A percentile compares a stretch with the other conserved stretches of the same genome.
These are phyloP conservation scores for Dolichopus griseipennis DNA, from an alignment of 2,888 invertebrate genomes.

Conservation along the genomic window DNA sequence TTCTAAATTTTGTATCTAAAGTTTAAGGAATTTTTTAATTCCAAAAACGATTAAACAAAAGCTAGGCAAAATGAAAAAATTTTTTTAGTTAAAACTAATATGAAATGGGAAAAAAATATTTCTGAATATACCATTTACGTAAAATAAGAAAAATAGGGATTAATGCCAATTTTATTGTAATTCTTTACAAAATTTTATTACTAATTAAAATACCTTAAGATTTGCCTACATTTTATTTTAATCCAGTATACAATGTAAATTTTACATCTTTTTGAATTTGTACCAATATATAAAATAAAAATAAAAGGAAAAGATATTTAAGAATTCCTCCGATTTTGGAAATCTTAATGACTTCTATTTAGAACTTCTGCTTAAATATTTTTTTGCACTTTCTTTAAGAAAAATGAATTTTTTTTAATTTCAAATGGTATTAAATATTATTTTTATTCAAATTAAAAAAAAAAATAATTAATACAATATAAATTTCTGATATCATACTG, in stretches of 20 bases:
- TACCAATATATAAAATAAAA: too few relatives aligned
- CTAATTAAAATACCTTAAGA: not conserved
- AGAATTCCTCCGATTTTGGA: conserved; percentile 2
- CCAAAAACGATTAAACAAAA: not conserved
- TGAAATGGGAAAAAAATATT: not conserved
- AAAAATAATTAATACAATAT: too few relatives aligned
- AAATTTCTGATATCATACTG: too few relatives aligned
- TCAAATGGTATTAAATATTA: too few relatives aligned
- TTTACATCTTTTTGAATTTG: too few relatives aligned
- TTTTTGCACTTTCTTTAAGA: too few relatives aligned
- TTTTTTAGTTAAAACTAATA: not conserved
- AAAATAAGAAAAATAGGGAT: not conserved
- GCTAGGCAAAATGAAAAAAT: not conserved
- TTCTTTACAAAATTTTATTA: not conserved
- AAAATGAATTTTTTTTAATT: too few relatives aligned
- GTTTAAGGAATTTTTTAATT: not conserved
- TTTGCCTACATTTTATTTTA: not conserved
- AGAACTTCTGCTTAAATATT: too few relatives aligned
- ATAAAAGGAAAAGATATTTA: not conserved
- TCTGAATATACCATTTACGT: not conserved
- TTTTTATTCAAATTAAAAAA: too few relatives aligned
- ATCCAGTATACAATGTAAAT: too few relatives aligned
- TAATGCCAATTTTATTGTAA: not conserved
- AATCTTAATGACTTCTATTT: not conserved
- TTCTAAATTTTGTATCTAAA: not conserved